Evolutionary conservation across 2,888 invertebrate genomes (phyloP).

Genomic region (Zelleria hepariella): DNA sequence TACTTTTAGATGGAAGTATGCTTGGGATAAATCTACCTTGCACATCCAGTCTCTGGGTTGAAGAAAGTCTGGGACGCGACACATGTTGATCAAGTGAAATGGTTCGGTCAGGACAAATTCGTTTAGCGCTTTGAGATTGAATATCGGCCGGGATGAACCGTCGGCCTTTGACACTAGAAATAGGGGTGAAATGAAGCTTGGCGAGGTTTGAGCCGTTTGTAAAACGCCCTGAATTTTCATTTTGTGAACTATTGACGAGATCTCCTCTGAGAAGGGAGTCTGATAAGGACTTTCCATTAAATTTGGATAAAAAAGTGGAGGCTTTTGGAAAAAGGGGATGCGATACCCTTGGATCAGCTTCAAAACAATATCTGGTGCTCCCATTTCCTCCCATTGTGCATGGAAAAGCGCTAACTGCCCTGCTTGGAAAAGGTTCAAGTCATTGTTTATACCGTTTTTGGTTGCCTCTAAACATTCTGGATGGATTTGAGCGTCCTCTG

Average conservation of each 20-base stretch:
- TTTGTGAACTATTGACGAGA: slow-evolving; percentile 11
- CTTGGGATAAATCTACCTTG: too few species aligned
- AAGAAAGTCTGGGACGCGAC: slow-evolving; percentile 19
- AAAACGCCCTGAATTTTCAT: slow-evolving; percentile 14
- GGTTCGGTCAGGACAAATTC: slow-evolving; percentile 12
- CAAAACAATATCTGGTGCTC: slow-evolving; percentile 11
- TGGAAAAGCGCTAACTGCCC: neutral
- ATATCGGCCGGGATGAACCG: slow-evolving; percentile 15
- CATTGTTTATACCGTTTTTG: slow-evolving; percentile 2
- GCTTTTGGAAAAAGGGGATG: slow-evolving; percentile 16
- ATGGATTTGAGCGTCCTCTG: neutral
- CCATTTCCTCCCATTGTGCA: slow-evolving; percentile 9
- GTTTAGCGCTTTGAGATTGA: slow-evolving; percentile 16
- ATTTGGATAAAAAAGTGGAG: slow-evolving; percentile 11
- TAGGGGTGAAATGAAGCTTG: slow-evolving; percentile 20
- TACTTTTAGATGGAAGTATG: neutral
- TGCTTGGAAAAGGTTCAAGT: slow-evolving; percentile 6
- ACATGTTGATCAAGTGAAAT: slow-evolving; percentile 18
- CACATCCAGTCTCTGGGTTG: slow-evolving; percentile 19
- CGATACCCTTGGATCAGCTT: slow-evolving; percentile 12
- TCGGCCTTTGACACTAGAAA: slow-evolving; percentile 19
- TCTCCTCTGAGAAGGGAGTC: slow-evolving; percentile 9
- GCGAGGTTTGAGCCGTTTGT: slow-evolving; percentile 8
- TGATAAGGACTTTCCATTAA: neutral
- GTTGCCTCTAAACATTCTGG: neutral